Percentiles rank a stretch among this genome's conserved stretches.
Conservation (phyloP, 2,113 vertebrate genomes). For the Lepus americanus region DNA sequence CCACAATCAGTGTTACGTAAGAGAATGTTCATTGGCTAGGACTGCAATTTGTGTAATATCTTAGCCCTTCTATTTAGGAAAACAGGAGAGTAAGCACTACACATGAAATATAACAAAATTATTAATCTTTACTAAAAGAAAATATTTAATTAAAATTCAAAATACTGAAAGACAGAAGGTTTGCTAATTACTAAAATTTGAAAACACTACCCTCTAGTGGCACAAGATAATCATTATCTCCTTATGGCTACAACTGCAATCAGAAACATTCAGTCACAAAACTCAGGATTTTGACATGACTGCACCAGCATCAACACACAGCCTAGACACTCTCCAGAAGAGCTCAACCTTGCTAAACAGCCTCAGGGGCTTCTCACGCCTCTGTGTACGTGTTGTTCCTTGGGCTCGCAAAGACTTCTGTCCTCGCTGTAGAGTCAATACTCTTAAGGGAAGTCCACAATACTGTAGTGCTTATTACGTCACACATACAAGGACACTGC, state of each 20-base stretch:
- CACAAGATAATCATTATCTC: constrained; percentile 18
- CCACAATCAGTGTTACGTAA: neutral
- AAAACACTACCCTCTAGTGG: constrained; percentile 70
- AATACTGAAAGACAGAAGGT: neutral
- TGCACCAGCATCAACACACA: neutral
- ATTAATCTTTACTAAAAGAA: constrained; percentile 9
- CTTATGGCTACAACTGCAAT: neutral
- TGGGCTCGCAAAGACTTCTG: neutral
- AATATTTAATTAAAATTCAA: constrained; percentile 35
- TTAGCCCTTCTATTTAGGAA: constrained; percentile 13
- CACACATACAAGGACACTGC: neutral
- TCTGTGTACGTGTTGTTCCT: neutral
- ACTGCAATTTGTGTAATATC: neutral
- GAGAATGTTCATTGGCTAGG: neutral
- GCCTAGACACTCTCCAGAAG: neutral
- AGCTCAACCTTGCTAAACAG: neutral
- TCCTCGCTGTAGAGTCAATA: neutral
- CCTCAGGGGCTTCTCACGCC: neutral
- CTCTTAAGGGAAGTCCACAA: neutral
- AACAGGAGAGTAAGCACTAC: neutral
- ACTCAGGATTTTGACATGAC: neutral
- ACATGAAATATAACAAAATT: neutral
- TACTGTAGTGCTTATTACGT: neutral
- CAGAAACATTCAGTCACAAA: neutral
- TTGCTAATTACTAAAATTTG: constrained; percentile 42